Evolutionary conservation across 2,797 vertebrate genomes (phyloP).

Genomic region (Ispidina lecontei): DNA sequence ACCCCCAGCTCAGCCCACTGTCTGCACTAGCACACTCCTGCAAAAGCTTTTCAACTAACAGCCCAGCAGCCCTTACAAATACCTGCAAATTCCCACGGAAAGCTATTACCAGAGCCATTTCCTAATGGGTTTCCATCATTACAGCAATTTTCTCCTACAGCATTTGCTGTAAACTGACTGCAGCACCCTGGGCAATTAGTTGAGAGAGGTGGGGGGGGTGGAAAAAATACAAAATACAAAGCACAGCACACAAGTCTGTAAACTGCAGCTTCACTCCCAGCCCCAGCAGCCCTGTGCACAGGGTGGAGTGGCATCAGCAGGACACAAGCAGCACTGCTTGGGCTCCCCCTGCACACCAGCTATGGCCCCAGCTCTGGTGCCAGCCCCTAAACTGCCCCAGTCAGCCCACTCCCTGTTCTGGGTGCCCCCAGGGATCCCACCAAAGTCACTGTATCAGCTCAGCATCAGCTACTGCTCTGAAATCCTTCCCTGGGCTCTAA

Average conservation of each 20-base stretch:
- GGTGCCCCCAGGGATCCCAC: not conserved
- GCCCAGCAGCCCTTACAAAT: not conserved
- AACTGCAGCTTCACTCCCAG: not conserved
- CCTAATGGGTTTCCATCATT: not conserved
- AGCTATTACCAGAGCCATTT: not conserved
- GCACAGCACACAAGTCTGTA: not conserved
- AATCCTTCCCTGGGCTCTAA: not conserved
- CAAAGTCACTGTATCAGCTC: not conserved
- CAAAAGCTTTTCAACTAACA: not conserved
- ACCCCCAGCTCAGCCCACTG: not conserved
- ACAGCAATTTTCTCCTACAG: not conserved
- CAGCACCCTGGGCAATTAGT: rapidly evolving
- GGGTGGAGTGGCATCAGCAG: not conserved
- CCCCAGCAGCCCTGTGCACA: rapidly evolving
- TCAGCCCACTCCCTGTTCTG: not conserved
- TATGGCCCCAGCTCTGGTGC: not conserved
- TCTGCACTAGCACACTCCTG: not conserved
- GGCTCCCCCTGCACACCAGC: not conserved
- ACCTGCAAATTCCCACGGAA: not conserved
- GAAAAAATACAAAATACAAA: not conserved
- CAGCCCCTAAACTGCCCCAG: not conserved
- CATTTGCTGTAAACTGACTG: not conserved
- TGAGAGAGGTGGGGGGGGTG: not conserved
- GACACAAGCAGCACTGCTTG: too few relatives aligned
- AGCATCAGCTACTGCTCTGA: too few relatives aligned